These are phyloP conservation scores for Paraescarpia echinospica DNA, from an alignment of 1,140 invertebrate species.

Conservation along the genomic window DNA sequence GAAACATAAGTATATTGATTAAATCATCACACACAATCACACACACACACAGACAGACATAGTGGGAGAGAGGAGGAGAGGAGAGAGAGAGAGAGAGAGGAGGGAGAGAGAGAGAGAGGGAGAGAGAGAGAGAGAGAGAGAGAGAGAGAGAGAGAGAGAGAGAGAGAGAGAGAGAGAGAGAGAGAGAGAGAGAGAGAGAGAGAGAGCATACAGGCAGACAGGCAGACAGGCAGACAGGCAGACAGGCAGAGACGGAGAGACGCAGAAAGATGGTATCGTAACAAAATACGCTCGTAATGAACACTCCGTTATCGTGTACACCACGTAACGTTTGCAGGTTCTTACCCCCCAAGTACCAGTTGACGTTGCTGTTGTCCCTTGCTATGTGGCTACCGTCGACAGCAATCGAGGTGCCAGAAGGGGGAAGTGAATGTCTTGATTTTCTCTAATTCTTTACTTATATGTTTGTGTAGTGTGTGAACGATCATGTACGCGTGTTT, in stretches of 20 bases:
- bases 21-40: no score
- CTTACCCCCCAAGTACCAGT: background rate
- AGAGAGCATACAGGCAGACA: conserved; percentile 29
- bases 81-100: no score
- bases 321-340: background rate
- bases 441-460: background rate
- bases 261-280: background rate
- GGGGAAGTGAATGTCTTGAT: background rate
- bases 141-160: no score
- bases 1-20: no score
- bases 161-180: no score
- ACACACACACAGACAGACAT: no score
- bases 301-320: background rate
- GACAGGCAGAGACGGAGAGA: background rate
- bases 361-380: background rate
- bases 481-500: background rate
- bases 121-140: no score
- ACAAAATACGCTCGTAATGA: background rate
- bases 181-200: conserved; percentile 32
- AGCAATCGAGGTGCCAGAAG: background rate
- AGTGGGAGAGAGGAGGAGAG: no score
- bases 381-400: background rate
- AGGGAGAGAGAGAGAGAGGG: no score
- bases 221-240: background rate
- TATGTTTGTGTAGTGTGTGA: background rate